phyloP scores from a whole-genome alignment of 2,113 vertebrate species.

The pig (Sus scrofa) region T2T-Sscrofa CM000821.6:10064001-10064500 shows the following conservation, averaged over 20 bases:
- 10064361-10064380: neutral
- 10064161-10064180: slow-evolving; percentile 1
- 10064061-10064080: too few species aligned
- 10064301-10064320: slow-evolving; percentile 13
- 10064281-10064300: neutral
- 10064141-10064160: neutral
- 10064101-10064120: neutral
- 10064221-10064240: slow-evolving; percentile 16
- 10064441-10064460: neutral
- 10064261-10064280: neutral
- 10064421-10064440: neutral
- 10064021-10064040: too few species aligned
- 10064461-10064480: neutral
- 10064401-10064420: neutral
- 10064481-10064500: neutral
- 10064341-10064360: slow-evolving; percentile 20
- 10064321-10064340: neutral
- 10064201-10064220: neutral
- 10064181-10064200: neutral
- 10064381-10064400: neutral
- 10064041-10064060: too few species aligned
- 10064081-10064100: neutral
- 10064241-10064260: neutral
- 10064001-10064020: too few species aligned
- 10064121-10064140: neutral